Evolutionary conservation across 2,888 invertebrate genomes (phyloP), one percentile per base, ranked within the genome.

Genomic region (Baccha elongata): DNA sequence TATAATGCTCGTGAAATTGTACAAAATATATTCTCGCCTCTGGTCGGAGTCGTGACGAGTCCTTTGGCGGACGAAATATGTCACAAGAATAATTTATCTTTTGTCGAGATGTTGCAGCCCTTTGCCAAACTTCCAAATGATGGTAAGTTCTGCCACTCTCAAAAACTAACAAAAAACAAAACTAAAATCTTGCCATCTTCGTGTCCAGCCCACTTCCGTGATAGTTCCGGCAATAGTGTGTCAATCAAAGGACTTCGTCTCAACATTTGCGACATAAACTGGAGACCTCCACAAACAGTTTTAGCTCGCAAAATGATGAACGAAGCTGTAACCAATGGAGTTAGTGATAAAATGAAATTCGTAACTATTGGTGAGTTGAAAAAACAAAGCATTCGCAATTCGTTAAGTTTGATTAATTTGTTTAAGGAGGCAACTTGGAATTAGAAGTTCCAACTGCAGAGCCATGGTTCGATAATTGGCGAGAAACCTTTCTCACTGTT

Each of bases 401-500:
- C n/a, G 7, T 3, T n/a, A n/a, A n/a, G n/a, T n/a, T 44, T 15
- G 10, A 15, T 17, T 35, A 17, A 11, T 7, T n/a, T 10, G 17
- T 44, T 26, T 26, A 10, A 48, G 40, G 53, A 26, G 93, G 91
- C 42, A 90, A 92, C 46, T 91, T 92, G 76, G 92, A 92, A 86
- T 90, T 96, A 84, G 93, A 95, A 86, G 92, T 96, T 86, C 96
- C 97, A 29, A 91, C 93, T 37, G 92, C 94, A 8, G 96, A 97
- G 65, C 96, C 97, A 11, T 99, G 99, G 99, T 99, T 96, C 92
- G 98, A 98, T 90, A 94, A 95, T 8, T 99, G 98, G 97, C 93
- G 98, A 87, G 97, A 98, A 87, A 95, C 95, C 26, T 98, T 98
- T 90, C 92, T 98, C 48, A 94, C 95, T 88, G 94, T 97, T 76